Base-by-base conservation (phyloP, 2,888 invertebrate genomes). In the Mactromeris polynyma region DNA sequence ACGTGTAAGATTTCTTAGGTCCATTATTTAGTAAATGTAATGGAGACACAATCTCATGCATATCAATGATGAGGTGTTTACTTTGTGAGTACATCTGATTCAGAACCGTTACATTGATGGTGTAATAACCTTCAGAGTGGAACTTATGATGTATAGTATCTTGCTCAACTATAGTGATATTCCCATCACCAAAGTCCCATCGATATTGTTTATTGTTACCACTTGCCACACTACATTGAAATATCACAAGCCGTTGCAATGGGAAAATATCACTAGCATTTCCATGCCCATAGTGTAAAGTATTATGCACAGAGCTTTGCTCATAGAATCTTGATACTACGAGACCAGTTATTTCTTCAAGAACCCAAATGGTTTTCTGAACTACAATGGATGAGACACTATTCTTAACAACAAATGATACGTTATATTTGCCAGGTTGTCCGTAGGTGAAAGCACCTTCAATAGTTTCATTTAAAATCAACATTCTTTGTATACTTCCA, bases 231-330 rank as follows among this genome's bases (percentile, higher is more conserved):
- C 80, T 83, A 36, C 90, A 73, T 21, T 86, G 87, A 69, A 94
- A 91, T 36, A 91, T 90, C 3, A 94, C 83, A 46, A 88, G 80
- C 26, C 94, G 83, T 85, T 94, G 94, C 11, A 94, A 64, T 17
- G 94, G 94, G 54, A 93, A 94, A 2, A 93, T 90, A 79, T 91
- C 85, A 46, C 80, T 77, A 21, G 54, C 31, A 19, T 40, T 36
- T 0, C 94, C 94, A 87, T 94, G 92, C n/a, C 94, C 94, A n/a
- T 89, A 85, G 40, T 87, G 90, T n/a, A 91, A 77, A 1, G 80
- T 82, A 26, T 88, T 87, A 36, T 85, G 89, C 14, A 81, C 64
- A 73, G 94, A 92, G 14, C 93, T 92, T 33, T 91, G 86, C 78
- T 89, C 87, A 80, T 94, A 94, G 85, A 85, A 93, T 38, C 90